Conservation (phyloP, 2,888 invertebrate species). For the Podabrus alpinus region DNA sequence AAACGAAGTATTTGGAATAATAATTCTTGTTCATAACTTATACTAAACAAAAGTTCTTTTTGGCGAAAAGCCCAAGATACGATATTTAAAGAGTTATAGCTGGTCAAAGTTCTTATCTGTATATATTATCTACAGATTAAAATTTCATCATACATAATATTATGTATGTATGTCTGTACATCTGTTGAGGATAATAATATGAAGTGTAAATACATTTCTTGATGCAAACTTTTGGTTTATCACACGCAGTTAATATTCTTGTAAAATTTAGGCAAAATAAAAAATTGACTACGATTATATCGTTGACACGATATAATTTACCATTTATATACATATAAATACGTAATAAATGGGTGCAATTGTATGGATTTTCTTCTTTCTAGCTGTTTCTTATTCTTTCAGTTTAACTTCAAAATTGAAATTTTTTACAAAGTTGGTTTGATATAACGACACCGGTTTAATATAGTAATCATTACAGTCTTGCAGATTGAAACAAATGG, state of each 20-base stretch:
- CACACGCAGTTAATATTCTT: neutral
- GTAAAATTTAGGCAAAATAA: neutral
- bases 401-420: neutral
- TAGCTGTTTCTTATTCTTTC: neutral
- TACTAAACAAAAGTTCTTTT: neutral
- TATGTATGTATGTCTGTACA: too few relatives aligned
- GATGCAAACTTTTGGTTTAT: neutral
- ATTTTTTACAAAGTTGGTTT: constrained; percentile 40
- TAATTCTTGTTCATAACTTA: neutral
- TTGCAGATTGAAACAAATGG: constrained; percentile 61
- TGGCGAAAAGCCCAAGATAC: neutral
- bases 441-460: constrained; percentile 42
- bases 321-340: neutral
- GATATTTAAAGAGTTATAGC: neutral
- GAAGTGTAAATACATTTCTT: too few relatives aligned
- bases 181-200: too few relatives aligned
- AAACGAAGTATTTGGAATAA: too few relatives aligned
- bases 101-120: neutral
- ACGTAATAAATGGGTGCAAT: neutral
- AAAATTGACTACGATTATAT: neutral
- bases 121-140: too few relatives aligned
- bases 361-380: neutral
- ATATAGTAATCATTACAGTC: constrained; percentile 50
- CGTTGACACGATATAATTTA: neutral
- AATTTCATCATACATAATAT: too few relatives aligned